phyloP scores from a whole-genome alignment of 2,888 invertebrate species.

The Drosophila longiperda region DNA sequence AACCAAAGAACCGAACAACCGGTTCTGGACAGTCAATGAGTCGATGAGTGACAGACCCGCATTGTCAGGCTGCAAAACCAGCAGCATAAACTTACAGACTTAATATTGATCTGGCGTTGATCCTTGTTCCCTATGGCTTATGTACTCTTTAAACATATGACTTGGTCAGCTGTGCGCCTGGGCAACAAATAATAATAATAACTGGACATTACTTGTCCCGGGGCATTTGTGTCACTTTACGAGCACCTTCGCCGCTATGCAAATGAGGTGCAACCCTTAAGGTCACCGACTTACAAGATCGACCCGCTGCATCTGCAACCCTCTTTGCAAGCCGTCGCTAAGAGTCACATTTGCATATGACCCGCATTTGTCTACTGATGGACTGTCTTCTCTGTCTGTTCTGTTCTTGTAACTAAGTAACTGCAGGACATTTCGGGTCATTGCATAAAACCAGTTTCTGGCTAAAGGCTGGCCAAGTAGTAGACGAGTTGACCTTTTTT shows the following conservation, averaged over 20 bases:
- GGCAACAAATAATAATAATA: constrained; percentile 23
- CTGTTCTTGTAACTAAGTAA: constrained; percentile 60
- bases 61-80: constrained; percentile 29
- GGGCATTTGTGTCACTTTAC: constrained; percentile 61
- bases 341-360: constrained; percentile 67
- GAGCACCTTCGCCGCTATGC: constrained; percentile 51
- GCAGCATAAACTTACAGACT: constrained; percentile 46
- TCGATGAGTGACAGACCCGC: constrained; percentile 64
- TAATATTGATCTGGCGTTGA: constrained; percentile 54
- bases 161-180: constrained; percentile 56
- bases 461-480: constrained; percentile 43
- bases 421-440: constrained; percentile 74
- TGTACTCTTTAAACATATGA: constrained; percentile 17
- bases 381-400: constrained; percentile 24
- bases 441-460: constrained; percentile 65
- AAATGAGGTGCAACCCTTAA: constrained; percentile 71
- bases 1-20: constrained; percentile 69
- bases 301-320: constrained; percentile 58
- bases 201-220: constrained; percentile 65
- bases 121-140: constrained; percentile 6
- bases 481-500: constrained; percentile 68
- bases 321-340: constrained; percentile 32
- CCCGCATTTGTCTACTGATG: constrained; percentile 65
- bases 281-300: constrained; percentile 69
- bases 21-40: constrained; percentile 78